Conservation (phyloP, 2,113 vertebrate species). For the Theristicus caerulescens region DNA sequence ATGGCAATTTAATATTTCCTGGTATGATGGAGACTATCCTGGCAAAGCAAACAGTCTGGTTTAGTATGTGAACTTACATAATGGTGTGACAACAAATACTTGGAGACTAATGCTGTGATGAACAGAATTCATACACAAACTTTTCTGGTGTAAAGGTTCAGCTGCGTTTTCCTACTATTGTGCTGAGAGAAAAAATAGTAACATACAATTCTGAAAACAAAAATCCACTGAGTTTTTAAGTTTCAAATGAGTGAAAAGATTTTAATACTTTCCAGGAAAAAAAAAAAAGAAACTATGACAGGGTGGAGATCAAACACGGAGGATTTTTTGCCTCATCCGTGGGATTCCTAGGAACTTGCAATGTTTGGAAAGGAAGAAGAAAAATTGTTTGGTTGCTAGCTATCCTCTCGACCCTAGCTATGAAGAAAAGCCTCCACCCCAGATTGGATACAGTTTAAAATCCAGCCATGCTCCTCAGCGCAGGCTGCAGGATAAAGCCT, state of each 20-base stretch:
- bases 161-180: not conserved
- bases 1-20: not conserved
- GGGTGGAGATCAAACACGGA: not conserved
- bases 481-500: not conserved
- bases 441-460: not conserved
- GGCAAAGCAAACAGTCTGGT: not conserved
- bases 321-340: not conserved
- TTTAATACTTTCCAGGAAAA: not conserved
- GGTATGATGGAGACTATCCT: not conserved
- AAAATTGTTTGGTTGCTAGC: not conserved
- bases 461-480: not conserved
- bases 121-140: not conserved
- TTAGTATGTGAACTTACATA: not conserved
- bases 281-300: not conserved
- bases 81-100: not conserved
- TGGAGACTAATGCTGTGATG: not conserved
- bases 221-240: not conserved
- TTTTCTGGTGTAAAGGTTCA: not conserved
- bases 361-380: not conserved
- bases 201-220: not conserved
- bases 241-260: not conserved
- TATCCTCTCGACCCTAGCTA: not conserved
- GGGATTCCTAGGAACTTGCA: not conserved
- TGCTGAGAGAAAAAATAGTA: not conserved
- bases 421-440: not conserved